Evolutionary conservation across 1,140 invertebrate species (phyloP).

Genomic region (Eulimnadia texana): DNA sequence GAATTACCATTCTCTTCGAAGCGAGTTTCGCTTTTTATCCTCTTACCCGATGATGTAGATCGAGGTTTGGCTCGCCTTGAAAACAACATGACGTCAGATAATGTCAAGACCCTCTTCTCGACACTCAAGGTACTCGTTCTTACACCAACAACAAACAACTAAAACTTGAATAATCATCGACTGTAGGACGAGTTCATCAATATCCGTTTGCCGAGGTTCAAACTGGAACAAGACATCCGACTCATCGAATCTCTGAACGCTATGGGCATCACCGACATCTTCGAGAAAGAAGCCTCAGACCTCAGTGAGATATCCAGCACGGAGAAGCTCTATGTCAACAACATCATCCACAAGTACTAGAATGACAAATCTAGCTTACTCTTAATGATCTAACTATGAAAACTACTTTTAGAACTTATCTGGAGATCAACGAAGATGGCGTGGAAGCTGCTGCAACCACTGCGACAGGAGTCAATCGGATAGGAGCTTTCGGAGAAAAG

Average conservation of each 20-base stretch:
- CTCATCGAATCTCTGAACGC: constrained; percentile 22
- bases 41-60: constrained; percentile 27
- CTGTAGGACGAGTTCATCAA: constrained; percentile 28
- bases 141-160: background rate
- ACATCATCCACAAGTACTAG: constrained; percentile 26
- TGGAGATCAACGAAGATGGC: constrained; percentile 25
- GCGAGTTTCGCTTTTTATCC: constrained; percentile 26
- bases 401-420: constrained; percentile 22
- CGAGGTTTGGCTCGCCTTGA: constrained; percentile 23
- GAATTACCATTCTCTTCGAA: constrained; percentile 26
- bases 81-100: constrained; percentile 24
- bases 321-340: constrained; percentile 20
- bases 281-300: constrained; percentile 21
- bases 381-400: too few species aligned
- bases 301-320: constrained; percentile 21
- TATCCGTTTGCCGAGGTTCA: constrained; percentile 26
- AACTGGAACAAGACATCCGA: constrained; percentile 17
- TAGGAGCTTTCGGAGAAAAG: constrained; percentile 25
- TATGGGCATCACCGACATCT: constrained; percentile 25
- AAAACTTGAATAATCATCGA: background rate
- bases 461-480: constrained; percentile 20
- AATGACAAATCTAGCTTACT: background rate
- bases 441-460: constrained; percentile 21
- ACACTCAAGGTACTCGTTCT: constrained; percentile 23
- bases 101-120: constrained; percentile 25